A percentile compares a stretch with the other conserved stretches of the same genome.
phyloP scores from a whole-genome alignment of 2,888 invertebrate species.

The Yponomeuta malinellus region DNA sequence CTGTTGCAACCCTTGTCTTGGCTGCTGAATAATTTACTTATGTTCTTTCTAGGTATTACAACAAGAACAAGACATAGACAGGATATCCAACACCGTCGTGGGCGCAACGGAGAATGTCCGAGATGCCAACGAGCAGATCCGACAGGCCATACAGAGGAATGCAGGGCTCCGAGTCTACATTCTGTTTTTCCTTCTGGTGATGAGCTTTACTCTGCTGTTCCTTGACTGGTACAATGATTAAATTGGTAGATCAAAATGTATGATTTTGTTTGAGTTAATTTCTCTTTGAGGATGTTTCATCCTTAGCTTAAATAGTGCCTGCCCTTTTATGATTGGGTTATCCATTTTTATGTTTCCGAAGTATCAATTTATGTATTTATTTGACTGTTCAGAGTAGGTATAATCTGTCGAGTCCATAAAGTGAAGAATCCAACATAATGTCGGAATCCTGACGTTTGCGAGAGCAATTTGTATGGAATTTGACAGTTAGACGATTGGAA shows the following conservation, averaged over 20 bases:
- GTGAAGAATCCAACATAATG: too few species aligned
- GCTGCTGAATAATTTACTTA: neutral
- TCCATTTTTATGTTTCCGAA: too few species aligned
- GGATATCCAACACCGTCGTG: conserved; percentile 91
- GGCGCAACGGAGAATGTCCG: conserved; percentile 96
- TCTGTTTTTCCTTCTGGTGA: conserved; percentile 94
- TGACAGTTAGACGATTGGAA: too few species aligned
- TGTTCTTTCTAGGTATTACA: conserved; percentile 79
- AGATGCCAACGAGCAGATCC: conserved; percentile 97
- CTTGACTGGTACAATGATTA: conserved; percentile 98
- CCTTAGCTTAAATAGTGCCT: too few species aligned
- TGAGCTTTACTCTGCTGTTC: conserved; percentile 96
- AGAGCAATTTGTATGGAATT: too few species aligned
- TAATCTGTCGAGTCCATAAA: too few species aligned
- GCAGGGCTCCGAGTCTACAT: conserved; percentile 96
- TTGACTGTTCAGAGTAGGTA: too few species aligned
- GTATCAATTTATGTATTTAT: too few species aligned
- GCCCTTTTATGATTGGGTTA: too few species aligned
- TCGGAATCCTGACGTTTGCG: too few species aligned
- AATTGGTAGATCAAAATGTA: conserved; percentile 23
- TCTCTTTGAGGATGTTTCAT: too few species aligned
- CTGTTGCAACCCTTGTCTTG: neutral
- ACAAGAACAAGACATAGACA: conserved; percentile 95
- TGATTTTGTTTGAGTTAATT: too few species aligned
- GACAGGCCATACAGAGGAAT: conserved; percentile 97